A percentile compares a stretch with the other conserved stretches of the same genome.
Evolutionary conservation across 2,113 vertebrate species (phyloP).

Genomic region (Dipodomys stephensi): DNA sequence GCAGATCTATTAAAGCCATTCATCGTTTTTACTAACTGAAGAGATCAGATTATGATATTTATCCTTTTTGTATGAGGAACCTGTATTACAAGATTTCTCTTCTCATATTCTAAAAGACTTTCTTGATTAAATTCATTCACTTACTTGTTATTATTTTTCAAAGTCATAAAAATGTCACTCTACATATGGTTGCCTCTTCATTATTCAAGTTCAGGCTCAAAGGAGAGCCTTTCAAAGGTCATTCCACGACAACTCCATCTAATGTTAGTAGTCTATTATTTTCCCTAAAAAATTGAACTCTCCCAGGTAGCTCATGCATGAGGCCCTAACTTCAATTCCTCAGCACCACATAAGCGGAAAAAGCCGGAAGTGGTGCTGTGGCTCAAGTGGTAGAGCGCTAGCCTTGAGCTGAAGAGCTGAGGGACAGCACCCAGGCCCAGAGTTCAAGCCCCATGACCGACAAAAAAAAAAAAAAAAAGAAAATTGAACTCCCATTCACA

Average conservation of each 20-base stretch:
- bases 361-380: no score
- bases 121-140: not conserved
- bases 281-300: not conserved
- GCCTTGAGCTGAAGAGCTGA: no score
- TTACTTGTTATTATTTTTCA: slow-evolving; percentile 35
- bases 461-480: no score
- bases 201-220: not conserved
- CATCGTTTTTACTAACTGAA: slow-evolving; percentile 43
- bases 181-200: not conserved
- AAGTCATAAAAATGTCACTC: not conserved
- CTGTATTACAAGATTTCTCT: slow-evolving; percentile 47
- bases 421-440: no score
- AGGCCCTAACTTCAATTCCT: no score
- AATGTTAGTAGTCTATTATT: not conserved
- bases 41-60: slow-evolving; percentile 29
- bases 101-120: slow-evolving; percentile 42
- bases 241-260: not conserved
- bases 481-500: not conserved
- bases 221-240: not conserved
- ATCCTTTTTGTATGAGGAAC: slow-evolving; percentile 41
- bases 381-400: no score
- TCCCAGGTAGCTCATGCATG: no score
- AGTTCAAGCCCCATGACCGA: no score
- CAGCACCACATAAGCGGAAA: no score
- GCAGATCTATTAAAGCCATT: slow-evolving; percentile 1